Evolutionary conservation across 2,888 invertebrate species (phyloP).

Genomic region (Ophioninae sp.): DNA sequence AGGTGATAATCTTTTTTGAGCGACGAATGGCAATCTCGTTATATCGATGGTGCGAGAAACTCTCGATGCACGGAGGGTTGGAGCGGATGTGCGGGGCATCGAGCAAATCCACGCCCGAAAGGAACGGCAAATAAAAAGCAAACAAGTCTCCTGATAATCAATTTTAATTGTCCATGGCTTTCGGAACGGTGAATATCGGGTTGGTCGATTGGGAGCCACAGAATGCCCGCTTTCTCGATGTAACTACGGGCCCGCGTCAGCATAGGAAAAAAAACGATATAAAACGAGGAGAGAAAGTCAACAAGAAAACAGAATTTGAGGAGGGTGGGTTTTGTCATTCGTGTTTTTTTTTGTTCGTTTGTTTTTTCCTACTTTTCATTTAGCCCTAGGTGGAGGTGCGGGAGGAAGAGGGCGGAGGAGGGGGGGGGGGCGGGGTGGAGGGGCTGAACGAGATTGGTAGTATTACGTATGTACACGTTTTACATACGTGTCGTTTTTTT

Average conservation of each 20-base stretch:
- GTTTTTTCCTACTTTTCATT: constrained; percentile 16
- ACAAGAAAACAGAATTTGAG: constrained; percentile 62
- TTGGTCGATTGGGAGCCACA: constrained; percentile 25
- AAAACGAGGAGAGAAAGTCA: constrained; percentile 55
- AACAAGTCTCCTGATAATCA: constrained; percentile 61
- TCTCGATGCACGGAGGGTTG: background rate
- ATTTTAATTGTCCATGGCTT: constrained; percentile 62
- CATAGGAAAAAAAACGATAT: constrained; percentile 21
- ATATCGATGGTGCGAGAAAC: background rate
- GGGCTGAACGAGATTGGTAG: background rate
- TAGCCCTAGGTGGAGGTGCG: too few relatives aligned
- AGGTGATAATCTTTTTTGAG: background rate
- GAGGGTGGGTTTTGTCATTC: constrained; percentile 29
- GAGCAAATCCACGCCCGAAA: background rate
- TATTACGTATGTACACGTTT: background rate
- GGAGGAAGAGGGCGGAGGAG: too few relatives aligned
- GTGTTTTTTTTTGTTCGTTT: constrained; percentile 17
- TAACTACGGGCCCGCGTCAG: constrained; percentile 47
- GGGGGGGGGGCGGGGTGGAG: background rate
- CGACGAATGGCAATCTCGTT: background rate
- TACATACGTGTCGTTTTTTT: background rate
- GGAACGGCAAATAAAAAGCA: constrained; percentile 57
- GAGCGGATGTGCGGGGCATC: background rate
- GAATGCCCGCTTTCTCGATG: constrained; percentile 2
- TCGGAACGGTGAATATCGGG: constrained; percentile 54